phyloP scores from a whole-genome alignment of 2,888 invertebrate genomes.

The Hoplodrina ambigua region DNA sequence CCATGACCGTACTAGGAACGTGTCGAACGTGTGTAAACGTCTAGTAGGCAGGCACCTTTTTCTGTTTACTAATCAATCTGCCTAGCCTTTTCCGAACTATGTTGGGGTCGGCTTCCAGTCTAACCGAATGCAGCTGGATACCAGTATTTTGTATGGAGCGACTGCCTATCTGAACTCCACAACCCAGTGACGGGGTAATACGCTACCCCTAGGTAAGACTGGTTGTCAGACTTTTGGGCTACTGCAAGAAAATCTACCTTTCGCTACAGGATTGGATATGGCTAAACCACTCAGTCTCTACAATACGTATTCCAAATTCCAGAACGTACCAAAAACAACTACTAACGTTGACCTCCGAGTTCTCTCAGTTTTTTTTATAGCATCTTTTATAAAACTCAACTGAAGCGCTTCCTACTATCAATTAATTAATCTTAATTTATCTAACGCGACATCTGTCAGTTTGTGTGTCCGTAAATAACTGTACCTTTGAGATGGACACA shows the following conservation, averaged over 20 bases:
- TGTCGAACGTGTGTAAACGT: too few species aligned
- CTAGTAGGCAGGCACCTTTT: too few species aligned
- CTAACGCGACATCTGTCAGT: conserved; percentile 47
- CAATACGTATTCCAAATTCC: too few species aligned
- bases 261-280: too few species aligned
- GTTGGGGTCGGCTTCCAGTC: neutral
- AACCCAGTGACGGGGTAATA: too few species aligned
- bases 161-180: too few species aligned
- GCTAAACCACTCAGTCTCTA: too few species aligned
- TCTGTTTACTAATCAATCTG: neutral
- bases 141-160: too few species aligned
- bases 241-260: too few species aligned
- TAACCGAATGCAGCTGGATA: neutral
- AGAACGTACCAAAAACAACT: neutral
- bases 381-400: conserved; percentile 7
- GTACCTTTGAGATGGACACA: conserved; percentile 28
- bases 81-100: neutral
- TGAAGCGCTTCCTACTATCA: conserved; percentile 33
- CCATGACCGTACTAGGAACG: too few species aligned
- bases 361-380: conserved; percentile 3
- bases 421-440: conserved; percentile 51
- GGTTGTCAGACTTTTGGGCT: too few species aligned
- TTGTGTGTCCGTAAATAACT: conserved; percentile 40
- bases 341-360: neutral
- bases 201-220: too few species aligned